These are phyloP conservation scores for Sebastes minor DNA, from an alignment of 2,797 vertebrate genomes.

Conservation along the genomic window DNA sequence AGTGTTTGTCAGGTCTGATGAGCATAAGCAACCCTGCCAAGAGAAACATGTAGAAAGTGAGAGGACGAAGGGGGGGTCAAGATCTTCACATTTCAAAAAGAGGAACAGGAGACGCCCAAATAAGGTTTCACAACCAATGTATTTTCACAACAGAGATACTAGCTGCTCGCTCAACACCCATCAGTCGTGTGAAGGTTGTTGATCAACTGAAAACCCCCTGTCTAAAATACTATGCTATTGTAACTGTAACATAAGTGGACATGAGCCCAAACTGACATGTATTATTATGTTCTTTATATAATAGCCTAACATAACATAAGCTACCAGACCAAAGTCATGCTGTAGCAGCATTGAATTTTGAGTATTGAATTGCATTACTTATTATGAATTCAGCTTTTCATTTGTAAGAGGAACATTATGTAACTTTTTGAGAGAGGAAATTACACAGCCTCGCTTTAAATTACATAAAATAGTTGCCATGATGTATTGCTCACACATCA, in stretches of 20 bases:
- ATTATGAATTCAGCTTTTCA: neutral
- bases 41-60: neutral
- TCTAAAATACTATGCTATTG: neutral
- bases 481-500: neutral
- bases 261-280: neutral
- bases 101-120: slow-evolving; percentile 48
- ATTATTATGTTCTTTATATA: neutral
- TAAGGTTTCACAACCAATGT: slow-evolving; percentile 12
- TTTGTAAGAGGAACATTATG: neutral
- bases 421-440: no score
- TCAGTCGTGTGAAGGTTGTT: neutral
- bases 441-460: neutral
- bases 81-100: slow-evolving; percentile 23
- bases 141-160: neutral
- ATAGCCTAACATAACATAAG: neutral
- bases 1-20: neutral
- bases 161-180: neutral
- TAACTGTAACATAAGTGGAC: neutral
- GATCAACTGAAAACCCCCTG: neutral
- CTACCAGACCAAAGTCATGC: neutral
- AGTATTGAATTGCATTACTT: neutral
- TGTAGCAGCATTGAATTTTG: neutral
- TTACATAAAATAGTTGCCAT: neutral
- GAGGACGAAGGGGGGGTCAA: neutral
- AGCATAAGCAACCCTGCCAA: neutral